Percentiles rank a stretch among this genome's conserved stretches.
Conservation (phyloP, 2,113 vertebrate genomes). For the Pachypanchax playfairii region DNA sequence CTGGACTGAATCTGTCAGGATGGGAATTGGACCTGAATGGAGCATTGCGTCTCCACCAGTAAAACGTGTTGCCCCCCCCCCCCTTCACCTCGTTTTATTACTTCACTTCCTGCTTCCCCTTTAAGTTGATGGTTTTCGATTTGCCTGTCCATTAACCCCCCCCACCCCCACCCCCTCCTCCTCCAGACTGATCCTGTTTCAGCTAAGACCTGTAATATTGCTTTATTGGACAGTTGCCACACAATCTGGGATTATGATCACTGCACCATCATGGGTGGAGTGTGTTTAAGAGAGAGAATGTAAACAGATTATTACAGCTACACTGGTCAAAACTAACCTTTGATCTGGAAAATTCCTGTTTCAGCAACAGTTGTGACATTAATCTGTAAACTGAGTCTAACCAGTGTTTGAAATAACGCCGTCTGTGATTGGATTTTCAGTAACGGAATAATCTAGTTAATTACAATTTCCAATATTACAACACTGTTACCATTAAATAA, state of each 20-base stretch:
- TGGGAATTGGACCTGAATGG: no score
- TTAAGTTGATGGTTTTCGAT: slow-evolving; percentile 47
- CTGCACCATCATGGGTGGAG: background rate
- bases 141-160: slow-evolving; percentile 35
- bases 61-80: slow-evolving; percentile 1
- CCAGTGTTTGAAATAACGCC: no score
- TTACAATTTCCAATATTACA: no score
- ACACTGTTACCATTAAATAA: no score
- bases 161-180: background rate
- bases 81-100: background rate
- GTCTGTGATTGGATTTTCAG: no score
- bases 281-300: background rate
- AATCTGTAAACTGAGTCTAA: no score
- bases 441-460: no score
- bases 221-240: slow-evolving; percentile 50
- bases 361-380: no score
- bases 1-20: no score
- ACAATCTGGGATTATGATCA: slow-evolving; percentile 15
- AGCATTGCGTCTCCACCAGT: no score
- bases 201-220: slow-evolving; percentile 21
- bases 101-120: background rate
- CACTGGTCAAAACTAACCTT: background rate
- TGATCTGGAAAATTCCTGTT: no score
- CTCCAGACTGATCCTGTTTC: slow-evolving; percentile 44
- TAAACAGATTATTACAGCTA: no score